Conservation (phyloP, 2,797 vertebrate species). For the Argyrosomus regius region DNA sequence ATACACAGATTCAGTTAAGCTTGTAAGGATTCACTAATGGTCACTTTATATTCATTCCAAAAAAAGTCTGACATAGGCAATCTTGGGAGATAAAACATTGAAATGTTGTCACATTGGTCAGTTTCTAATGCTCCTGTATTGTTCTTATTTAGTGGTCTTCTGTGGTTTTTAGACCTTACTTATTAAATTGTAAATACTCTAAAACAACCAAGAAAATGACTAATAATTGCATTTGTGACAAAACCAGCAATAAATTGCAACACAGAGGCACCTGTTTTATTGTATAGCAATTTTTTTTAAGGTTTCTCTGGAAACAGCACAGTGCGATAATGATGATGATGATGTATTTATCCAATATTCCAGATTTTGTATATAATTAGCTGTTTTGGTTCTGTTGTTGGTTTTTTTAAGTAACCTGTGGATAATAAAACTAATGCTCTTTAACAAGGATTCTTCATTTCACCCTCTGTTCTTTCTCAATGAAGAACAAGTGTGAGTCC, state of each 20-base stretch:
- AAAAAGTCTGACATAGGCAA: conserved; percentile 74
- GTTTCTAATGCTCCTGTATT: conserved; percentile 76
- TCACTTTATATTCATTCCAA: conserved; percentile 70
- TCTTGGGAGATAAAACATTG: conserved; percentile 70
- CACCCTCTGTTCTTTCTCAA: background rate
- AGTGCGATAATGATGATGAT: conserved; percentile 86
- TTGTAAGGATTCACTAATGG: conserved; percentile 27
- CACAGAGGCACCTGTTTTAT: conserved; percentile 88
- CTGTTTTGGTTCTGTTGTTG: conserved; percentile 84
- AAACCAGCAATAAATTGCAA: conserved; percentile 93
- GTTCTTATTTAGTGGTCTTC: conserved; percentile 88
- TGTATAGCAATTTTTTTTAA: conserved; percentile 87
- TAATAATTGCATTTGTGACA: conserved; percentile 87
- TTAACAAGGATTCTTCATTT: conserved; percentile 78
- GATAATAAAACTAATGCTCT: conserved; percentile 94
- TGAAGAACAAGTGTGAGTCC: background rate
- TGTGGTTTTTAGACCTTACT: conserved; percentile 85
- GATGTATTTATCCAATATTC: conserved; percentile 94
- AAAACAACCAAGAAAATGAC: conserved; percentile 64
- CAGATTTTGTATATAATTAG: conserved; percentile 96
- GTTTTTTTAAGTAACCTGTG: conserved; percentile 87
- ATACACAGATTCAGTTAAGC: too few species aligned
- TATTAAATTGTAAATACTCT: conserved; percentile 91
- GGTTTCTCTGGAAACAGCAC: conserved; percentile 85
- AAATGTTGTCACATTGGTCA: conserved; percentile 73